Base-by-base conservation (phyloP, 2,113 vertebrate species). In the Lepus timidus region DNA sequence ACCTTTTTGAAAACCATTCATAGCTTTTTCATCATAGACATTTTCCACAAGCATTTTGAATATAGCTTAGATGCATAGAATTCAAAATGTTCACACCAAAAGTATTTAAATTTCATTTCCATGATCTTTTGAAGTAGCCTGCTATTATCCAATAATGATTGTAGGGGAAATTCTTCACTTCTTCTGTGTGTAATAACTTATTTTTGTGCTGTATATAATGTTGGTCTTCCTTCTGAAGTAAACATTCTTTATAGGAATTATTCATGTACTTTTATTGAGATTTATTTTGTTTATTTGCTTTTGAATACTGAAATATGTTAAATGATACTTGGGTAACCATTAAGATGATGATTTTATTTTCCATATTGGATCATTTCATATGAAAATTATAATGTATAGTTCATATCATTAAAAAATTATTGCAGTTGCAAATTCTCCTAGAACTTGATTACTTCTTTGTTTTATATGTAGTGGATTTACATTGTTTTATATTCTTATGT, bases 341-440 rank as follows among this genome's bases (percentile, higher is more conserved):
- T 64, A 11, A 97, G 71, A 82, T 55, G 7, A 70, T 90, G 25
- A 49, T 74, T 87, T 39, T 27, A 62, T 73, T 90, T 92, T 71
- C 17, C 70, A 91, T 85, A 68, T 51, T 78, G 62, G 39, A 22
- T 88, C 39, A 55, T 62, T 73, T 82, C 52, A 39, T 73, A 3
- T 85, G 39, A 85, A 91, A 70, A 58, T 19, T 9, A 1, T 61
- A n/a, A 74, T 64, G 36, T 85, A 14, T 73, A 61, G 51, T 64
- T 95, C 20, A 29, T 52, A 16, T 75, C 31, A 52, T 51, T 25
- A 74, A 90, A 25, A 23, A 9, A 9, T 78, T 44, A 83, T 33
- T 39, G 29, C 33, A 39, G 65, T 84, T 90, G 89, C 68, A 84
- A 22, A 68, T 79, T 83, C 49, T 75, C 33, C 4, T 78, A 71